phyloP scores from a whole-genome alignment of 2,113 vertebrate species.

The western clawed frog (Xenopus tropicalis) region UCB_Xtro_10.0 CM004445.2:151622501-151623000 shows the following conservation, averaged over 20 bases:
- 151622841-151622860: neutral
- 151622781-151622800: conserved; percentile 9
- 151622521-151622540: conserved; percentile 62
- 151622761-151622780: neutral
- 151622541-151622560: neutral
- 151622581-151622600: neutral
- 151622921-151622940: too few relatives aligned
- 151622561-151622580: neutral
- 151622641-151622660: neutral
- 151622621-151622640: too few relatives aligned
- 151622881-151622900: neutral
- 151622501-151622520: neutral
- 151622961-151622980: too few relatives aligned
- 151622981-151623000: neutral
- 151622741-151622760: conserved; percentile 62
- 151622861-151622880: neutral
- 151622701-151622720: too few relatives aligned
- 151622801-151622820: neutral
- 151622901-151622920: too few relatives aligned
- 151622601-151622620: conserved; percentile 6
- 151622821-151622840: too few relatives aligned
- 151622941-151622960: accelerated
- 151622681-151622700: conserved; percentile 72
- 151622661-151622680: neutral
- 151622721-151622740: neutral